Conservation (phyloP, 2,888 invertebrate genomes). For the Unio pictorum region DNA sequence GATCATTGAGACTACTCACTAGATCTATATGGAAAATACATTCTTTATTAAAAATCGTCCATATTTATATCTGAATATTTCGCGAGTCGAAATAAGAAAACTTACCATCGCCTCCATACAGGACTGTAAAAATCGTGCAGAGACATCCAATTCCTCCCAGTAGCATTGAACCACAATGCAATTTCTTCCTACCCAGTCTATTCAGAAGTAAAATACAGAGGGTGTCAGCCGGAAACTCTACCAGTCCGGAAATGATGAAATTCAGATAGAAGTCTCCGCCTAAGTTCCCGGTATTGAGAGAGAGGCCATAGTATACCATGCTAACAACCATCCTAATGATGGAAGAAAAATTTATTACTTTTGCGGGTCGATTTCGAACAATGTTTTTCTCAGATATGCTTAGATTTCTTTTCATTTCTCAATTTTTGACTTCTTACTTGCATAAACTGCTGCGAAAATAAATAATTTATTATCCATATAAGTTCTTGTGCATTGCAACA, state of each 20-base stretch:
- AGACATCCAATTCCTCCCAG: conserved; percentile 71
- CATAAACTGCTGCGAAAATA: too few relatives aligned
- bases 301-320: conserved; percentile 59
- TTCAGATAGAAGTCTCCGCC: conserved; percentile 59
- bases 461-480: too few relatives aligned
- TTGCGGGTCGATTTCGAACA: too few relatives aligned
- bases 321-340: conserved; percentile 56
- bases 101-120: conserved; percentile 45
- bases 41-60: too few relatives aligned
- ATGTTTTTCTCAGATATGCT: too few relatives aligned
- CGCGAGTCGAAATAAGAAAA: neutral
- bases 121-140: conserved; percentile 75
- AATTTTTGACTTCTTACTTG: too few relatives aligned
- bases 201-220: conserved; percentile 49
- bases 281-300: conserved; percentile 54
- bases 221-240: conserved; percentile 55
- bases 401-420: too few relatives aligned
- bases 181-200: conserved; percentile 46
- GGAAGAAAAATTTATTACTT: neutral
- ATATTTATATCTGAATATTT: neutral
- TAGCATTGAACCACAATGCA: conserved; percentile 47
- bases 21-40: too few relatives aligned
- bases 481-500: too few relatives aligned
- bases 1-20: too few relatives aligned
- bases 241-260: conserved; percentile 53